A percentile compares a stretch with the other conserved stretches of the same genome.
These are phyloP conservation scores for Ylistrum balloti DNA, from an alignment of 1,140 invertebrate genomes.

Conservation along the genomic window DNA sequence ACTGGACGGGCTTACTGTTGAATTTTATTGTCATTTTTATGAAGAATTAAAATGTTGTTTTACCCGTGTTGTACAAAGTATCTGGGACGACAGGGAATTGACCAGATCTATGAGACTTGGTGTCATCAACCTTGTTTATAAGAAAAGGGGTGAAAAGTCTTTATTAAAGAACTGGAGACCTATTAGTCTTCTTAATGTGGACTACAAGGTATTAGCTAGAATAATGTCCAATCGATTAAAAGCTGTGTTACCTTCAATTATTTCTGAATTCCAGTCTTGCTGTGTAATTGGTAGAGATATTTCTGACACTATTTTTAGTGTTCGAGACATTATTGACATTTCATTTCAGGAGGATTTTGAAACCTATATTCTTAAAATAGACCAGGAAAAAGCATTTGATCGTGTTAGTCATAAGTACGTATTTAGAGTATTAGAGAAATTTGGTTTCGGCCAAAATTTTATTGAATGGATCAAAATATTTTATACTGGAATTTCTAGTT, in stretches of 20 bases:
- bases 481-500: neutral
- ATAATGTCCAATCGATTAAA: neutral
- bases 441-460: neutral
- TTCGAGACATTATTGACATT: neutral
- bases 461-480: neutral
- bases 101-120: neutral
- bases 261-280: neutral
- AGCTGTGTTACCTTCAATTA: neutral
- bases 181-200: neutral
- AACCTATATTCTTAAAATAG: neutral
- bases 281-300: neutral
- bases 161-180: neutral
- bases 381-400: too few relatives aligned
- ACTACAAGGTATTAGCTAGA: neutral
- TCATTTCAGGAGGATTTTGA: neutral
- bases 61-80: neutral
- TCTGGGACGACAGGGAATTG: neutral
- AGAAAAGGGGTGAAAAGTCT: neutral
- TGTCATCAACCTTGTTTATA: neutral
- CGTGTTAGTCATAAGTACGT: too few relatives aligned
- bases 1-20: too few relatives aligned
- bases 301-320: neutral
- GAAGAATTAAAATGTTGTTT: neutral
- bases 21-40: neutral
- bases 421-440: neutral